Conservation (phyloP, 2,113 vertebrate genomes). For the Taxidea taxus region DNA sequence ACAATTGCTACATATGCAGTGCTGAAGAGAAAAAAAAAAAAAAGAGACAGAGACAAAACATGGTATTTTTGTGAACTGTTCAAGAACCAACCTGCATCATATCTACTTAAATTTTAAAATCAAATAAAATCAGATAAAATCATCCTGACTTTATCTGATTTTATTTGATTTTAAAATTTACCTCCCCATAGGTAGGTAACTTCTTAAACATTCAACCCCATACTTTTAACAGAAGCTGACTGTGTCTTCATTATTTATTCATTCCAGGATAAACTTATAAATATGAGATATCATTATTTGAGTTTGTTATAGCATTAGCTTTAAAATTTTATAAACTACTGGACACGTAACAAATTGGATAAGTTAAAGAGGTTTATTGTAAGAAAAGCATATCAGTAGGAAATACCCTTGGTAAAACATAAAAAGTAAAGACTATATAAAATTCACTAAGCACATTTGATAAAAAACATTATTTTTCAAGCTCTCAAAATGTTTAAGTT, state of each 20-base stretch:
- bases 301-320: conserved; percentile 37
- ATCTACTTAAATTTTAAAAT: conserved; percentile 34
- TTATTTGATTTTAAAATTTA: no score
- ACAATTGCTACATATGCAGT: not conserved
- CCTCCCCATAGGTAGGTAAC: not conserved
- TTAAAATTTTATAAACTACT: conserved; percentile 61
- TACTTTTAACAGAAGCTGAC: not conserved
- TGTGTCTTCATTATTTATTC: conserved; percentile 55
- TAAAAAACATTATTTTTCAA: not conserved
- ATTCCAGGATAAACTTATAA: conserved; percentile 51
- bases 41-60: not conserved
- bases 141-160: no score
- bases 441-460: not conserved
- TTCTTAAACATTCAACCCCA: not conserved
- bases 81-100: not conserved
- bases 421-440: not conserved
- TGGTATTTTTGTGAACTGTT: not conserved
- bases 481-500: conserved; percentile 21
- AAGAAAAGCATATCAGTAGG: not conserved
- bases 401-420: not conserved
- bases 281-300: conserved; percentile 48
- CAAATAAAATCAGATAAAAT: not conserved
- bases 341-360: not conserved
- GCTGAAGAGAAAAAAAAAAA: not conserved
- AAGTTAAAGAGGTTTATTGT: not conserved